phyloP scores from a whole-genome alignment of 2,888 invertebrate species.

The Drosophila trichaetosa region DNA sequence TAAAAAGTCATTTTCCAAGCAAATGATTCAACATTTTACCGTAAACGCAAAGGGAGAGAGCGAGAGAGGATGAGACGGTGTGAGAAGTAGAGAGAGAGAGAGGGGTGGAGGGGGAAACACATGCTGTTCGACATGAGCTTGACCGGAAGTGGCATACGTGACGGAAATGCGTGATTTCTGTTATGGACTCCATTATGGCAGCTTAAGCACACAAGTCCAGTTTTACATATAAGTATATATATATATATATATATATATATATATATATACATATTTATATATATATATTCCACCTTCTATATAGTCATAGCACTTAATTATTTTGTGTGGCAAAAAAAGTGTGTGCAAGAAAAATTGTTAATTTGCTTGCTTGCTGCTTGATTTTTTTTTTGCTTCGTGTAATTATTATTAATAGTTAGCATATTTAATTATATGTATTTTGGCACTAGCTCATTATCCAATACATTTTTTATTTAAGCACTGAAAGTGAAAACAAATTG shows the following conservation, averaged over 20 bases:
- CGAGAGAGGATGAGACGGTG: neutral
- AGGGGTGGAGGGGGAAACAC: slow-evolving; percentile 44
- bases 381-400: slow-evolving; percentile 21
- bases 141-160: slow-evolving; percentile 79
- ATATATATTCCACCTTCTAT: neutral
- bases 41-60: neutral
- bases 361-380: neutral
- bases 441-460: slow-evolving; percentile 19
- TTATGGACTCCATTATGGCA: slow-evolving; percentile 53
- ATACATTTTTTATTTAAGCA: slow-evolving; percentile 12
- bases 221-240: neutral
- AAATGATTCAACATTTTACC: slow-evolving; percentile 74
- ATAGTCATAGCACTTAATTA: neutral
- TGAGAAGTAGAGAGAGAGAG: neutral
- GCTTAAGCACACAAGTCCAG: neutral
- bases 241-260: neutral
- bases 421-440: slow-evolving; percentile 35
- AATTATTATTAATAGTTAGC: slow-evolving; percentile 37
- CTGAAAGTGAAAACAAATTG: slow-evolving; percentile 22
- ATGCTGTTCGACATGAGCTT: slow-evolving; percentile 75
- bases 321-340: slow-evolving; percentile 2
- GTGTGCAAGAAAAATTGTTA: slow-evolving; percentile 37
- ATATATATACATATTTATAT: neutral
- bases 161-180: slow-evolving; percentile 83
- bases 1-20: slow-evolving; percentile 83